Evolutionary conservation across 2,888 invertebrate genomes (phyloP).

Genomic region (Rhogogaster chlorosoma): DNA sequence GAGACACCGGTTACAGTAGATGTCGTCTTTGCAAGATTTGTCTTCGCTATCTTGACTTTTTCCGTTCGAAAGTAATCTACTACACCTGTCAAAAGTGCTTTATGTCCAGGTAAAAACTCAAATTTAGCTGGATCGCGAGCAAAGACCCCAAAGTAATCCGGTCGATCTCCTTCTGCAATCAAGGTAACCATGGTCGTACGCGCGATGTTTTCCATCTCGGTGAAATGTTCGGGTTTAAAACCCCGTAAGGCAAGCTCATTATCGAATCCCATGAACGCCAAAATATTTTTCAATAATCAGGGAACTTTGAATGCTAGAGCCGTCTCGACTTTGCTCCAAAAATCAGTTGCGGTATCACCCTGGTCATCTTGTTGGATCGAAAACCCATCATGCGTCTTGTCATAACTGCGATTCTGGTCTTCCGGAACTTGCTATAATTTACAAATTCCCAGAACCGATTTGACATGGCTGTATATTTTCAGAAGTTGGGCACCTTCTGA

Average conservation of each 20-base stretch:
- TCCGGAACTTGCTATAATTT: conserved; percentile 4
- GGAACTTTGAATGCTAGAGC: not conserved
- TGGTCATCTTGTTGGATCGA: too few relatives aligned
- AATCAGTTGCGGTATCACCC: not conserved
- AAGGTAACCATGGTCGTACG: not conserved
- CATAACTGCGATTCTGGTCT: not conserved
- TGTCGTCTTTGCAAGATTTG: too few relatives aligned
- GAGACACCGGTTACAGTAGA: too few relatives aligned
- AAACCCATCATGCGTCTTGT: too few relatives aligned
- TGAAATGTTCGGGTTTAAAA: not conserved
- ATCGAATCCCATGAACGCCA: not conserved
- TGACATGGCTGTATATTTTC: too few relatives aligned
- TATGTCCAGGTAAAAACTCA: conserved; percentile 3
- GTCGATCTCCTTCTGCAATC: not conserved
- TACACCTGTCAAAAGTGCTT: not conserved
- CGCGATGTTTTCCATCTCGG: not conserved
- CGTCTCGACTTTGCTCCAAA: not conserved
- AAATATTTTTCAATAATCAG: not conserved
- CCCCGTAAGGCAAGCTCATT: not conserved
- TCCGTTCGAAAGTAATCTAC: not conserved
- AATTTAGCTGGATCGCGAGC: not conserved
- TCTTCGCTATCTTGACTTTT: not conserved
- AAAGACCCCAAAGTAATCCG: not conserved
- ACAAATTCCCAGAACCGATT: not conserved
- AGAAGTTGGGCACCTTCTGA: not conserved